Base-by-base conservation (phyloP, 2,797 vertebrate genomes). In the Mallotus villosus region DNA sequence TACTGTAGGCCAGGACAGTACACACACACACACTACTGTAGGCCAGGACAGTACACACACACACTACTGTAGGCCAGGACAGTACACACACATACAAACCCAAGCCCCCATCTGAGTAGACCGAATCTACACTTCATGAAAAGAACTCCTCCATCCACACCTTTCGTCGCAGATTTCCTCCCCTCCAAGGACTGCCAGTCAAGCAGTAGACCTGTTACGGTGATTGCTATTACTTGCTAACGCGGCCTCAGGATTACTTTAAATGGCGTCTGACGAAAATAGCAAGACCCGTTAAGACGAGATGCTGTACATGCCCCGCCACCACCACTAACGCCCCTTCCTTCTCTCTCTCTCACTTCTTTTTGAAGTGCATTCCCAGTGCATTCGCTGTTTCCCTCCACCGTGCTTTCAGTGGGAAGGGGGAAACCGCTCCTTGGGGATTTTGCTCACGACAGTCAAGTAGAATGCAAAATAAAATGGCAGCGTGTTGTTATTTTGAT, bases 91-190 rank as follows among this genome's bases (percentile, higher is more conserved):
- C 32, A 34, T 34, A 59, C 21, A 59, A 22, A n/a, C 58, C 25
- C 58, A 60, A 16, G 24, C 64, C 70, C 63, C 51, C 53, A 58
- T 17, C 55, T 61, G 67, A 60, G 37, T 32, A 57, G 53, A 67
- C 34, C 41, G 51, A 70, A 65, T 60, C 62, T 60, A 75, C 68
- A 49, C 68, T 75, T 75, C 51, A 71, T 62, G 66, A 51, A 71
- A 75, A 59, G 29, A 60, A 61, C 62, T 66, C 70, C 68, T 2
- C 11, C 58, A 70, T 70, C 70, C 70, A 75, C 68, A 34, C 32
- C 11, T 41, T 12, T 41, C 34, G 8, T 41, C 37, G 12, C 37
- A 12, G 37, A 12, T 34, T 34, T 34, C 34, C 34, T 34, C 34
- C 34, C 0, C 34, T 34, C 8, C 34, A 34, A 34, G 34, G 34